Conservation (phyloP, 2,797 vertebrate genomes). For the Thaleichthys pacificus region DNA sequence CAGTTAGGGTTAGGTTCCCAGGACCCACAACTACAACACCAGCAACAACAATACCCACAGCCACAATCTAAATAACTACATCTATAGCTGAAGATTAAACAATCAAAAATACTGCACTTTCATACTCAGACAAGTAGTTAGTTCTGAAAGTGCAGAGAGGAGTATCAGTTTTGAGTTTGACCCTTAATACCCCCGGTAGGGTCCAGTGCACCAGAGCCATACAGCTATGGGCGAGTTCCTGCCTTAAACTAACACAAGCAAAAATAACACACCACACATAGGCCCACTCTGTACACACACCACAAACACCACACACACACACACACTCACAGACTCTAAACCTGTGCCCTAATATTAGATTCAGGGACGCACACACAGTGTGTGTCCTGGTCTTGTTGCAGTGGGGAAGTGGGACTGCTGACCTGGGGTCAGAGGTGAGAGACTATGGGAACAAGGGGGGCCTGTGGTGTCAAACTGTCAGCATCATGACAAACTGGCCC, state of each 20-base stretch:
- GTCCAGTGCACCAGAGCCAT: neutral
- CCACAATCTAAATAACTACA: neutral
- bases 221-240: constrained; percentile 31
- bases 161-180: neutral
- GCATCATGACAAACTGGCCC: constrained; percentile 64
- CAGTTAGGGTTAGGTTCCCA: neutral
- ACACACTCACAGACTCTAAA: constrained; percentile 4
- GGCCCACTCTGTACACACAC: constrained; percentile 22
- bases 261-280: constrained; percentile 29
- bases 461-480: constrained; percentile 56
- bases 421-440: constrained; percentile 61
- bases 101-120: neutral
- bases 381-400: neutral
- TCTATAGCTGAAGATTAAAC: neutral
- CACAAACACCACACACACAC: constrained; percentile 39
- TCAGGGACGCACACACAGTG: constrained; percentile 16
- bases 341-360: neutral
- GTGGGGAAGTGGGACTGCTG: constrained; percentile 29
- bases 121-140: neutral
- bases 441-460: constrained; percentile 65
- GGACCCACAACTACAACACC: neutral
- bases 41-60: neutral
- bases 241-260: constrained; percentile 39
- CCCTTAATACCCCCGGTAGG: neutral
- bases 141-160: neutral